Conservation (phyloP, 1,140 invertebrate species). For the Drosophila auraria region DNA sequence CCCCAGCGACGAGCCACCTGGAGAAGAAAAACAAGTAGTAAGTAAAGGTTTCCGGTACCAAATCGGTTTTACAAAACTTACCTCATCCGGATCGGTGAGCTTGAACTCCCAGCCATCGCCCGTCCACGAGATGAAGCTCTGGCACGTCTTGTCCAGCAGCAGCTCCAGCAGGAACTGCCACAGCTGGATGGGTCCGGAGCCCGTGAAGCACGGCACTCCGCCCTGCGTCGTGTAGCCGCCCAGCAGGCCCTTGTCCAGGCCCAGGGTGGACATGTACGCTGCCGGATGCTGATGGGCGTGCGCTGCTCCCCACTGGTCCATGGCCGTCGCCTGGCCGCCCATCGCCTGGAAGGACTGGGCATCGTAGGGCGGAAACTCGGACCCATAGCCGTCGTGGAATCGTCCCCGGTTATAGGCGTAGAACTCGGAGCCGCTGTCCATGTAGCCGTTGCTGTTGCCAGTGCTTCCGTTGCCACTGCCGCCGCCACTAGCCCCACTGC, state of each 20-base stretch:
- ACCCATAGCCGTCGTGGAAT: constrained; percentile 66
- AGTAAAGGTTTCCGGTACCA: neutral
- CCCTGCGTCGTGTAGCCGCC: constrained; percentile 81
- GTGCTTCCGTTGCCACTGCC: constrained; percentile 64
- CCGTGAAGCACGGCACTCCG: constrained; percentile 86
- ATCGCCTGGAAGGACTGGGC: constrained; percentile 92
- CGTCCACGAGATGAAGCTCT: constrained; percentile 98
- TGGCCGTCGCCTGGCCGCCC: constrained; percentile 88
- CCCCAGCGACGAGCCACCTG: constrained; percentile 97
- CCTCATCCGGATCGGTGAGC: constrained; percentile 98
- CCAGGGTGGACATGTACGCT: constrained; percentile 77
- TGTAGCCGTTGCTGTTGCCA: constrained; percentile 71
- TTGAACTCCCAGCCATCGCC: constrained; percentile 99
- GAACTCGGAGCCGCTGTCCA: constrained; percentile 91
- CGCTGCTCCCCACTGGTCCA: constrained; percentile 86
- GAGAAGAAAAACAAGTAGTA: neutral
- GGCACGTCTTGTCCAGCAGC: constrained; percentile 97
- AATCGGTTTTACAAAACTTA: constrained; percentile 41
- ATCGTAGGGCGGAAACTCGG: constrained; percentile 88
- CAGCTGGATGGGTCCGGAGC: constrained; percentile 96
- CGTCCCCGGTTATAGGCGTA: constrained; percentile 85
- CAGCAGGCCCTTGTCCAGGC: constrained; percentile 79
- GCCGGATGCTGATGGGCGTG: constrained; percentile 85
- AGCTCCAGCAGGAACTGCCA: constrained; percentile 99
- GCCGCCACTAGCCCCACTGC: constrained; percentile 52